Conservation (phyloP, 30 jellyfish, hydroid and myxozoan genomes). For the Morbakka virulenta region DNA sequence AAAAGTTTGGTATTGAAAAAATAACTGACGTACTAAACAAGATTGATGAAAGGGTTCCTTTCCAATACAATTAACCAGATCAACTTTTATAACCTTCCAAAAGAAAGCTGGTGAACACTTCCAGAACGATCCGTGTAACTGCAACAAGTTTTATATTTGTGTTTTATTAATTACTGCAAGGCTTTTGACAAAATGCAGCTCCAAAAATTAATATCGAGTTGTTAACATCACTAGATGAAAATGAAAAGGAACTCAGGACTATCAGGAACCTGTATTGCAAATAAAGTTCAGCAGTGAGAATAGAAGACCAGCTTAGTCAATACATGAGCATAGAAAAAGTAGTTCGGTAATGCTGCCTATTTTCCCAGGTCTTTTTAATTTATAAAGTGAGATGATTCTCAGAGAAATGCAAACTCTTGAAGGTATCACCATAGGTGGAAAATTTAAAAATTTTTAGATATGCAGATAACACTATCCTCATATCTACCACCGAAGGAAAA, state of each 20-base stretch:
- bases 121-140: not conserved
- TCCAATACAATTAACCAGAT: too few relatives aligned
- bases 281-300: not conserved
- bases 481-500: not conserved
- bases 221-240: not conserved
- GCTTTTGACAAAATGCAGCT: not conserved
- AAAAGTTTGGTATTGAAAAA: too few relatives aligned
- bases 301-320: not conserved
- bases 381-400: conserved; percentile 39
- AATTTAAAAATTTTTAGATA: conserved; percentile 4
- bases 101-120: too few relatives aligned
- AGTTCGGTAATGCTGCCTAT: not conserved
- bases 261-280: not conserved
- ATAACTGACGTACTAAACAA: too few relatives aligned
- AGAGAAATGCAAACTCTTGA: conserved; percentile 29
- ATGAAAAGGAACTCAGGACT: not conserved
- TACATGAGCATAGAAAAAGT: not conserved
- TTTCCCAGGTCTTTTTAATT: conserved; percentile 18
- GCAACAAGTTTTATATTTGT: not conserved
- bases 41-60: too few relatives aligned
- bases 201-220: not conserved
- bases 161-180: not conserved
- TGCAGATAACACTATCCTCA: conserved; percentile 21
- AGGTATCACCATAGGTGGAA: conserved; percentile 33
- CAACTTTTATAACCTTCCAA: too few relatives aligned